A percentile compares a stretch with the other conserved stretches of the same genome.
phyloP scores from a whole-genome alignment of 23 tunicate genomes.

The Corella eumyota region DNA sequence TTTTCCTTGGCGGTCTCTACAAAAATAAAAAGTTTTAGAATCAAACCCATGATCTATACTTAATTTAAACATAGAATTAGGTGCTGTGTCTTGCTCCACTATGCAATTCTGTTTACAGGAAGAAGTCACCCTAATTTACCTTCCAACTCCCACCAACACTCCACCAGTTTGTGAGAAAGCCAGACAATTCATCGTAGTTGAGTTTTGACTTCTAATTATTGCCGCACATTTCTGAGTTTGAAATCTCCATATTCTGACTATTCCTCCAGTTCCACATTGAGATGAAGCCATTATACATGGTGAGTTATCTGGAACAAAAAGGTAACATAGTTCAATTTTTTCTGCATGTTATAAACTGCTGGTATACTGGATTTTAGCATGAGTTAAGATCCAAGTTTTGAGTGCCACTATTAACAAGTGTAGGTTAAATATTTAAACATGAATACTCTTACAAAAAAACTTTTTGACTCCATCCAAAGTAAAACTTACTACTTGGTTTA shows the following conservation, averaged over 20 bases:
- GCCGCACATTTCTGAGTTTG: constrained; percentile 67
- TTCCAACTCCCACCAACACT: constrained; percentile 72
- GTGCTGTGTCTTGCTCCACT: background rate
- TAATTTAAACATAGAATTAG: background rate
- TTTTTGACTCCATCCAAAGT: background rate
- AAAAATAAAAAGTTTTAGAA: constrained; percentile 1
- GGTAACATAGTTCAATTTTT: background rate
- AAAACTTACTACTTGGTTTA: background rate
- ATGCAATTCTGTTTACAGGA: no score
- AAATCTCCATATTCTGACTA: constrained; percentile 71
- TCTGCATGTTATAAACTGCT: no score
- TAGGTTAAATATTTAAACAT: no score
- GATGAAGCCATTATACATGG: constrained; percentile 68
- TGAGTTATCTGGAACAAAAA: constrained; percentile 6
- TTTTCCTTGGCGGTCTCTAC: constrained; percentile 73
- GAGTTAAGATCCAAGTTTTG: no score
- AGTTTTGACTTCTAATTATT: constrained; percentile 45
- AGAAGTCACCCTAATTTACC: no score
- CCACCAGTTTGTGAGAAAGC: constrained; percentile 70
- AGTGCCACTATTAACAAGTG: no score
- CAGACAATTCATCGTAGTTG: constrained; percentile 46
- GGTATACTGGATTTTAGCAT: no score
- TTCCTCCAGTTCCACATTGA: constrained; percentile 70
- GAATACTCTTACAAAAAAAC: no score
- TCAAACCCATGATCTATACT: background rate